Evolutionary conservation across 1,140 invertebrate genomes (phyloP).

Genomic region (Caenorhabditis inopinata): DNA sequence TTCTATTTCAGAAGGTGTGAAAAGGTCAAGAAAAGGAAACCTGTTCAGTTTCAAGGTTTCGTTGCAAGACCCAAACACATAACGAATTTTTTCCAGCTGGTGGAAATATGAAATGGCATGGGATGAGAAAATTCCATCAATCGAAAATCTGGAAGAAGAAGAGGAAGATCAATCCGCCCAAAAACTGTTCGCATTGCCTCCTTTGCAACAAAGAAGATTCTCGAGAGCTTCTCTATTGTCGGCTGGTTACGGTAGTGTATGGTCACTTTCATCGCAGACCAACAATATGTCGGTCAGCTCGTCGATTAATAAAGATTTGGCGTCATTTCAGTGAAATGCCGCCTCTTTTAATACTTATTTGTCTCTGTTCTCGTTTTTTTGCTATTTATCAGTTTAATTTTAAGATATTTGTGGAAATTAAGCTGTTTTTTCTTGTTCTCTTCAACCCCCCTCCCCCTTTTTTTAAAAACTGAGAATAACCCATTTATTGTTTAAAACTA

Average conservation of each 20-base stretch:
- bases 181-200: neutral
- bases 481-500: too few species aligned
- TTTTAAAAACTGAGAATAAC: too few species aligned
- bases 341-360: too few species aligned
- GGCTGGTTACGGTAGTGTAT: conserved; percentile 45
- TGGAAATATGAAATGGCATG: conserved; percentile 50
- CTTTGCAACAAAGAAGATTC: conserved; percentile 17
- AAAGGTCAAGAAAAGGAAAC: too few species aligned
- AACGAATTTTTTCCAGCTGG: conserved; percentile 27
- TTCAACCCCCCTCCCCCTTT: too few species aligned
- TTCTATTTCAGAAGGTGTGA: too few species aligned
- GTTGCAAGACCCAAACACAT: neutral
- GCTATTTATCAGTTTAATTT: too few species aligned
- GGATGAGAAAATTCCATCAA: conserved; percentile 38
- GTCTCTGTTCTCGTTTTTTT: too few species aligned
- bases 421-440: too few species aligned
- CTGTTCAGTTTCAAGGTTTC: neutral
- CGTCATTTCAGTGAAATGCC: too few species aligned
- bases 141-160: conserved; percentile 15
- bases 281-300: conserved; percentile 9
- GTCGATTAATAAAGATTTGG: neutral
- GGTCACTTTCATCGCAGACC: conserved; percentile 32
- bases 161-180: neutral
- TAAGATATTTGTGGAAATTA: too few species aligned
- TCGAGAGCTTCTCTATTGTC: conserved; percentile 33